Percentiles rank a stretch among this genome's conserved stretches.
Evolutionary conservation across 2,797 vertebrate species (phyloP).

Genomic region (Xiphophorus birchmanni): DNA sequence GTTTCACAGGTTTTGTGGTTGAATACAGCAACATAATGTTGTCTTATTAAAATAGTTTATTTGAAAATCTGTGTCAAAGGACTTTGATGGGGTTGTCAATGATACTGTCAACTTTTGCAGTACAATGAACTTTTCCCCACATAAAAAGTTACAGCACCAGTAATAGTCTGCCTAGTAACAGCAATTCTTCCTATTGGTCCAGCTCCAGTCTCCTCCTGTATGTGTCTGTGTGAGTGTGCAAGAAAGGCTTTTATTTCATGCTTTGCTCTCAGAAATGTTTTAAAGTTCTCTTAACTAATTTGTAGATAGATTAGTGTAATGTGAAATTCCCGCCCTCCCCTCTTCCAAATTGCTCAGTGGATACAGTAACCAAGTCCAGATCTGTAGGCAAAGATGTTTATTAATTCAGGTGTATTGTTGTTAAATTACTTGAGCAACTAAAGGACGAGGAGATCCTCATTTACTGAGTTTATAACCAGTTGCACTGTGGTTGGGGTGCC

Average conservation of each 20-base stretch:
- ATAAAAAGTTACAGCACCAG: conserved; percentile 75
- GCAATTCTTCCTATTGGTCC: conserved; percentile 86
- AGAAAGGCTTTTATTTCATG: conserved; percentile 33
- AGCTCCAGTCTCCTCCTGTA: conserved; percentile 82
- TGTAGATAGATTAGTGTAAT: not conserved
- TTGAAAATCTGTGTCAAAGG: conserved; percentile 3
- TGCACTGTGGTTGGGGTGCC: not conserved
- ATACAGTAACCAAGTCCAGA: not conserved
- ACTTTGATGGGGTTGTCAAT: conserved; percentile 46
- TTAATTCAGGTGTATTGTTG: not conserved
- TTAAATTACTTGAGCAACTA: not conserved
- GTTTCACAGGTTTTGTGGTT: not conserved
- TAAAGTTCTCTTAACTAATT: not conserved
- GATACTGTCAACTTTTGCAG: conserved; percentile 47
- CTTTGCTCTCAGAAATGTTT: conserved; percentile 17
- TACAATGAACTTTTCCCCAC: conserved; percentile 61
- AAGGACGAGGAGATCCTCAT: not conserved
- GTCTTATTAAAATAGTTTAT: not conserved
- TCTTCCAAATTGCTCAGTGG: not conserved
- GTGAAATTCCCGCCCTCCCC: not conserved
- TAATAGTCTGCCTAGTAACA: conserved; percentile 91
- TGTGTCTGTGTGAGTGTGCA: conserved; percentile 36
- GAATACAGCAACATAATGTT: not conserved
- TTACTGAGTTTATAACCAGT: not conserved
- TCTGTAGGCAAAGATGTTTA: not conserved